Evolutionary conservation across 2,113 vertebrate species (phyloP).

Genomic region (Cardinalis cardinalis): DNA sequence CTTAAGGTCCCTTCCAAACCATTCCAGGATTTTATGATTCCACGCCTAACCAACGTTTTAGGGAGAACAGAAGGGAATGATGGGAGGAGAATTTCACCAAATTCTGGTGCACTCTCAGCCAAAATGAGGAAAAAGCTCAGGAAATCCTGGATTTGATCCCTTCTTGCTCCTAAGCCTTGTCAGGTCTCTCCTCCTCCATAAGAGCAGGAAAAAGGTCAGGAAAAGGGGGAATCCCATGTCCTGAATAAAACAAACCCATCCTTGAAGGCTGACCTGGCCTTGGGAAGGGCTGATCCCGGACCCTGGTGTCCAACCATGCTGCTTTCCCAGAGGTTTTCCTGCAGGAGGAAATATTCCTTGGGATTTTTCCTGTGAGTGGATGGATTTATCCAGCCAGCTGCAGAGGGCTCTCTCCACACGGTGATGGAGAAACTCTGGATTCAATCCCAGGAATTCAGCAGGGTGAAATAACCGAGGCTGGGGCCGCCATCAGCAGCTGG

Average conservation of each 20-base stretch:
- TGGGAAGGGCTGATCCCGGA: fast-evolving
- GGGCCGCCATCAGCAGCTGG: not conserved
- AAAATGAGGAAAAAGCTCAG: not conserved
- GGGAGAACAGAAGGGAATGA: not conserved
- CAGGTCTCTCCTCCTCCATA: not conserved
- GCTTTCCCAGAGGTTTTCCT: not conserved
- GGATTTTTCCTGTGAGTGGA: not conserved
- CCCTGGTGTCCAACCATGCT: fast-evolving
- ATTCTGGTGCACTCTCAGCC: not conserved
- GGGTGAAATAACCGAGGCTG: not conserved
- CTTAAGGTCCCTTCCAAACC: not conserved
- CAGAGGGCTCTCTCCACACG: conserved; percentile 37
- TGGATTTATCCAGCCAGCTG: not conserved
- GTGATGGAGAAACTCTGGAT: not conserved
- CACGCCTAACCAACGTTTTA: too few species aligned
- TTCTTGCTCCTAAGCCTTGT: not conserved
- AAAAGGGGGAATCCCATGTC: not conserved
- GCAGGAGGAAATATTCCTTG: not conserved
- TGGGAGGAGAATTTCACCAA: too few species aligned
- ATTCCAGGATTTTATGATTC: not conserved
- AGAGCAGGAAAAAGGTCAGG: not conserved
- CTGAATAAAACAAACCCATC: fast-evolving
- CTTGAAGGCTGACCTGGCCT: not conserved
- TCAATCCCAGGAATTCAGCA: not conserved
- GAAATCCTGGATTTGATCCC: not conserved